Conservation (phyloP, 2,113 vertebrate species). For the Nibea coibor region DNA sequence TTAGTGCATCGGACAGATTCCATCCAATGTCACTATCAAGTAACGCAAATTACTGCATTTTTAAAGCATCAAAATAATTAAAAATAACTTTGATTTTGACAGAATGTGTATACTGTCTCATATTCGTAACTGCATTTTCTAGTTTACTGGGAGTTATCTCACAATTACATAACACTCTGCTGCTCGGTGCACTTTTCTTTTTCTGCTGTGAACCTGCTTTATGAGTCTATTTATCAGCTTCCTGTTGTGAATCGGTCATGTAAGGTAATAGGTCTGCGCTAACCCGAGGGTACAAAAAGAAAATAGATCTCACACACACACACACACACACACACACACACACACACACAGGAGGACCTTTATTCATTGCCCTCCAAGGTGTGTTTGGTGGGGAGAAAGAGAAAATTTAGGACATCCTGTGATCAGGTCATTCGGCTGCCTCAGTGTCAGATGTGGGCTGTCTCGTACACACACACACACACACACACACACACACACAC, state of each 20-base stretch:
- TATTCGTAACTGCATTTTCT: neutral
- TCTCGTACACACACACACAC: neutral
- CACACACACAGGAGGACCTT: conserved; percentile 9
- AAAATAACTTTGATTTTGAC: neutral
- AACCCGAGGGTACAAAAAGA: conserved; percentile 14
- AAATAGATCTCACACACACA: conserved; percentile 2
- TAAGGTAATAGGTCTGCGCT: conserved; percentile 28
- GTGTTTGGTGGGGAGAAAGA: neutral
- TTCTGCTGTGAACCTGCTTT: conserved; percentile 11
- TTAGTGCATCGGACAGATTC: neutral
- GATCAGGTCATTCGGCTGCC: conserved; percentile 30
- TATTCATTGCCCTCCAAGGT: conserved; percentile 22
- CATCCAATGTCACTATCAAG: neutral
- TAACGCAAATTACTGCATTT: neutral
- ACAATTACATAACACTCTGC: conserved; percentile 10
- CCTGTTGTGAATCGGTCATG: conserved; percentile 16
- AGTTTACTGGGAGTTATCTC: neutral
- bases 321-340: neutral
- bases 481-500: neutral
- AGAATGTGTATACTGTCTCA: neutral
- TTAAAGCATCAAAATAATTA: neutral
- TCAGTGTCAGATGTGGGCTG: conserved; percentile 20
- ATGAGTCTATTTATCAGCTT: conserved; percentile 21
- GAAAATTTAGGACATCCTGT: conserved; percentile 29
- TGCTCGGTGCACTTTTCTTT: neutral